Percentiles rank a stretch among this genome's conserved stretches.
These are phyloP conservation scores for Drosophila trichaetosa DNA, from an alignment of 2,888 invertebrate genomes.

Conservation along the genomic window DNA sequence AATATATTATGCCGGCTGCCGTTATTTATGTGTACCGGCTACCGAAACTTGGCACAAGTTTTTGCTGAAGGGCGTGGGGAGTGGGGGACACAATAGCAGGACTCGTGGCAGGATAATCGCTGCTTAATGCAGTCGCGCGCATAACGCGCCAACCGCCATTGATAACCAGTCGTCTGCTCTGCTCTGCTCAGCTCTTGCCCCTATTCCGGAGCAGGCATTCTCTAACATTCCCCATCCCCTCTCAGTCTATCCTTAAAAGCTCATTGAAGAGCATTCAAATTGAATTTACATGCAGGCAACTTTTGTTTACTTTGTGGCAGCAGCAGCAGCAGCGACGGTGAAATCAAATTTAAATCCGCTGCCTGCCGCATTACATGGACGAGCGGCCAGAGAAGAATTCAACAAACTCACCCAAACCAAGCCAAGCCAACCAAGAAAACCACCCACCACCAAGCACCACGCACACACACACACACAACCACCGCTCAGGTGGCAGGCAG, in stretches of 20 bases:
- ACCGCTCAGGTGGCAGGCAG: constrained; percentile 52
- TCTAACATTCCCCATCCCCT: constrained; percentile 1
- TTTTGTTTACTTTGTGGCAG: constrained; percentile 70
- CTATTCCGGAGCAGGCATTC: not conserved
- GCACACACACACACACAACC: constrained; percentile 11
- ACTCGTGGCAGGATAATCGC: constrained; percentile 72
- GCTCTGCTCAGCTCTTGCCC: not conserved
- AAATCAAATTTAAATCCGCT: constrained; percentile 78
- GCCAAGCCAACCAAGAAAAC: constrained; percentile 15
- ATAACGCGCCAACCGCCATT: constrained; percentile 55
- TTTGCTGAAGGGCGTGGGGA: not conserved
- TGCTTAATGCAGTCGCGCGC: constrained; percentile 79
- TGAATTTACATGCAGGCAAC: constrained; percentile 77
- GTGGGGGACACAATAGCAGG: constrained; percentile 21
- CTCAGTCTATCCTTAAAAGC: constrained; percentile 44
- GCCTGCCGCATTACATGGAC: constrained; percentile 52
- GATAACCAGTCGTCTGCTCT: constrained; percentile 40
- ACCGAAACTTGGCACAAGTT: constrained; percentile 61
- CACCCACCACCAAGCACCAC: constrained; percentile 6
- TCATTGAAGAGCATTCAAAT: constrained; percentile 80
- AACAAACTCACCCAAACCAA: constrained; percentile 24
- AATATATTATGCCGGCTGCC: constrained; percentile 64
- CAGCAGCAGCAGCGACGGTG: constrained; percentile 26
- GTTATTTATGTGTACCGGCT: constrained; percentile 66
- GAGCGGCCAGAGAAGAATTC: constrained; percentile 48